Conservation (phyloP, 2,888 invertebrate genomes). For the Cataglyphis rosenhaueri region DNA sequence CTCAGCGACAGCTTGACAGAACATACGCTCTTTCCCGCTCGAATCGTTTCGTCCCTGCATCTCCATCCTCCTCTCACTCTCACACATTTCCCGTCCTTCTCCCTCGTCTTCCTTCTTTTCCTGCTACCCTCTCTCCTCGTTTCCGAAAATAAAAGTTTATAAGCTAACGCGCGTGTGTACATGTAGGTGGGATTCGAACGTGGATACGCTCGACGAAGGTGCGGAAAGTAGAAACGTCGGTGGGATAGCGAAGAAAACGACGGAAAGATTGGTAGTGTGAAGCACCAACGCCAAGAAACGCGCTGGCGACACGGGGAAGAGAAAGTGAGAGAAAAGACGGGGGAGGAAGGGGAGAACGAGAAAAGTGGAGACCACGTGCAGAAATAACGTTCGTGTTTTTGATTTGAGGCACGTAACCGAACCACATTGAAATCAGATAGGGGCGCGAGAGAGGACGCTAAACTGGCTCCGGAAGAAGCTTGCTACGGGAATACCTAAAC, state of each 20-base stretch:
- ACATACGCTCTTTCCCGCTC: slow-evolving; percentile 80
- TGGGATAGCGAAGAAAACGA: slow-evolving; percentile 49
- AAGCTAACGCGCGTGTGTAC: slow-evolving; percentile 76
- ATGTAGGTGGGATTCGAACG: slow-evolving; percentile 59
- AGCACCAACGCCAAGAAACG: slow-evolving; percentile 4
- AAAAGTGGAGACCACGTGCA: slow-evolving; percentile 79
- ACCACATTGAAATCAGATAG: slow-evolving; percentile 84
- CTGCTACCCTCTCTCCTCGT: slow-evolving; percentile 44
- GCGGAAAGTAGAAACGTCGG: slow-evolving; percentile 59
- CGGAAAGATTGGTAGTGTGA: slow-evolving; percentile 40
- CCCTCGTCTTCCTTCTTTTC: slow-evolving; percentile 23
- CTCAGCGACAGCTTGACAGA: slow-evolving; percentile 85
- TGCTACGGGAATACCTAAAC: slow-evolving; percentile 78
- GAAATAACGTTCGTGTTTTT: slow-evolving; percentile 82
- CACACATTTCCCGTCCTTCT: background rate
- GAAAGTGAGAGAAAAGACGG: background rate
- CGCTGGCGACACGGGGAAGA: slow-evolving; percentile 27
- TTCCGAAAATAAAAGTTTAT: slow-evolving; percentile 82
- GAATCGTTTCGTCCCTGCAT: slow-evolving; percentile 73
- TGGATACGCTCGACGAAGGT: slow-evolving; percentile 39
- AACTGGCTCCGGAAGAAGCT: slow-evolving; percentile 79
- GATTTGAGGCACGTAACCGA: slow-evolving; percentile 84
- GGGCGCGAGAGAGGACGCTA: slow-evolving; percentile 78
- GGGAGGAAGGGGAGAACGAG: slow-evolving; percentile 56
- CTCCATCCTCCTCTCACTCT: slow-evolving; percentile 36